phyloP scores from a whole-genome alignment of 2,113 vertebrate species.

The Columba janthina region DNA sequence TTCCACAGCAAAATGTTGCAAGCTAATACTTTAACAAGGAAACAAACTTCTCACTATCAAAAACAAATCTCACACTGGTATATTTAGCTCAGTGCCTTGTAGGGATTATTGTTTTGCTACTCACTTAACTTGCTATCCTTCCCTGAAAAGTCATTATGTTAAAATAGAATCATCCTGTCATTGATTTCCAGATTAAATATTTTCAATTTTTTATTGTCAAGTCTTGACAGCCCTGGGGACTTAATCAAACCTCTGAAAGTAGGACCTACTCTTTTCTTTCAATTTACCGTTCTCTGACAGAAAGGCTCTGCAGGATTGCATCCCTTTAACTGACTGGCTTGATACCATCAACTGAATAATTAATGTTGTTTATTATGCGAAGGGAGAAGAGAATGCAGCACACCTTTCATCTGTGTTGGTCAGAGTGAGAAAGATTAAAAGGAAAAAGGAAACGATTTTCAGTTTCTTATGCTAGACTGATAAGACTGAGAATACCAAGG shows the following conservation, averaged over 20 bases:
- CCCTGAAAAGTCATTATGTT: background rate
- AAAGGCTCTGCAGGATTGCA: background rate
- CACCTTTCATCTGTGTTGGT: background rate
- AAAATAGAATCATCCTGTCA: slow-evolving; percentile 14
- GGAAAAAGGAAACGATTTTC: background rate
- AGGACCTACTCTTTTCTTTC: background rate
- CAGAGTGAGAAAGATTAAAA: background rate
- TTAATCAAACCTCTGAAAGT: background rate
- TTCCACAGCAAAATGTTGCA: background rate
- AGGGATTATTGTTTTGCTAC: slow-evolving; percentile 3
- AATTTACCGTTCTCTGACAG: background rate
- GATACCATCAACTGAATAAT: background rate
- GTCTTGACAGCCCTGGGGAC: background rate
- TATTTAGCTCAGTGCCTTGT: slow-evolving; percentile 32
- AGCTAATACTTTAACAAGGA: slow-evolving; percentile 1
- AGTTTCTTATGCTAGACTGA: background rate
- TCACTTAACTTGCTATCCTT: background rate
- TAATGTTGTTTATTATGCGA: slow-evolving; percentile 14
- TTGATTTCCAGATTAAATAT: background rate
- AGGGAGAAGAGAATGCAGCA: background rate
- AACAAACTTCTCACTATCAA: slow-evolving; percentile 8
- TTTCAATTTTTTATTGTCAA: background rate
- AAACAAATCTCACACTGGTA: background rate
- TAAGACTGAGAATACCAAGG: background rate
- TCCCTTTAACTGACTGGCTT: background rate